phyloP scores from a whole-genome alignment of 2,113 vertebrate species.

The Serilophus lunatus region DNA sequence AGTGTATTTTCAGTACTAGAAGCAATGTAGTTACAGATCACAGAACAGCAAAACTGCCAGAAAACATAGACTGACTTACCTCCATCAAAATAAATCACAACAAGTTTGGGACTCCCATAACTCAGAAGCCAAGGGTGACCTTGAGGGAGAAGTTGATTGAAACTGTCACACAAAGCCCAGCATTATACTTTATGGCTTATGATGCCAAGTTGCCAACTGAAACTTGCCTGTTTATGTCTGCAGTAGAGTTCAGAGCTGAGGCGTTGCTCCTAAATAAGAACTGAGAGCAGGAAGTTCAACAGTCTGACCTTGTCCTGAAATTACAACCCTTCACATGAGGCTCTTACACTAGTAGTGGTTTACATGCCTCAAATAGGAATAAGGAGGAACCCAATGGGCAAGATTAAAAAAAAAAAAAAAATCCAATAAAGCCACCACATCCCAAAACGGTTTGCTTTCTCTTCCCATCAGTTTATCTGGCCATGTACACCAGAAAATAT shows the following conservation, averaged over 20 bases:
- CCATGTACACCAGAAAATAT: neutral
- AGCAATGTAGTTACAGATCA: conserved; percentile 64
- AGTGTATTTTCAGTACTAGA: conserved; percentile 43
- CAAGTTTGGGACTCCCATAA: conserved; percentile 54
- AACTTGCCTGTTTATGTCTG: neutral
- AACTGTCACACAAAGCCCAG: conserved; percentile 51
- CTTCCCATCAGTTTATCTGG: neutral
- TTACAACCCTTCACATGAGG: neutral
- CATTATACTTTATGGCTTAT: conserved; percentile 35
- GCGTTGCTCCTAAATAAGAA: neutral
- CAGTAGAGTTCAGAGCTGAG: neutral
- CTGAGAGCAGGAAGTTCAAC: neutral
- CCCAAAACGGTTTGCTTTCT: neutral
- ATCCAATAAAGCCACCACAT: neutral
- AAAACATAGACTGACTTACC: conserved; percentile 55
- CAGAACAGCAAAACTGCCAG: conserved; percentile 57
- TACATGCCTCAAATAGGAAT: neutral
- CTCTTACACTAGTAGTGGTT: neutral
- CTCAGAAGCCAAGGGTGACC: conserved; percentile 64
- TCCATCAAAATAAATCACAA: conserved; percentile 69
- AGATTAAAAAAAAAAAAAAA: neutral
- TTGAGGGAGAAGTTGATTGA: conserved; percentile 67
- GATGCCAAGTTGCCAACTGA: conserved; percentile 12
- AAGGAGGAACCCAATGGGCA: neutral
- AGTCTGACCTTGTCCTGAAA: neutral